Percentiles rank a stretch among this genome's conserved stretches.
Evolutionary conservation across 2,113 vertebrate species (phyloP).

Genomic region (Ciconia maguari): DNA sequence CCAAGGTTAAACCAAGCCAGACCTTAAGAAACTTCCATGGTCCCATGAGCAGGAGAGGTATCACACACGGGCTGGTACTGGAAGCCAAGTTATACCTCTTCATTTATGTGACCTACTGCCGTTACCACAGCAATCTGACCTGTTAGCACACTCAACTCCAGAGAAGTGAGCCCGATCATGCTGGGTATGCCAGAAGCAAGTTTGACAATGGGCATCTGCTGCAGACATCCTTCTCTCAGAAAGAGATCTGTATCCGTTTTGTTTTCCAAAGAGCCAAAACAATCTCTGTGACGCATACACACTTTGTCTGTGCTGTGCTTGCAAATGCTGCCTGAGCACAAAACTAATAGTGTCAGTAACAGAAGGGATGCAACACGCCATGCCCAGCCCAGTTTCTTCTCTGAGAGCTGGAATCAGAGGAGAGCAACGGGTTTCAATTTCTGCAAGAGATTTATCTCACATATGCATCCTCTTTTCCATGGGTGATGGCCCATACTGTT

Average conservation of each 20-base stretch:
- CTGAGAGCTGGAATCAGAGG: not conserved
- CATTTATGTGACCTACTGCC: not conserved
- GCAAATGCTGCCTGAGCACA: not conserved
- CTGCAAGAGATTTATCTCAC: not conserved
- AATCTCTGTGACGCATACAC: not conserved
- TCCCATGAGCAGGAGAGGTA: not conserved
- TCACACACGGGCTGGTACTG: rapidly evolving
- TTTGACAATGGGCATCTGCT: not conserved
- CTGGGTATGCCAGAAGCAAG: not conserved
- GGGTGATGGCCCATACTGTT: not conserved
- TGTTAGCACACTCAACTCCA: not conserved
- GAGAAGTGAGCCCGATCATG: not conserved
- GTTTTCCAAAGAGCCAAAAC: not conserved
- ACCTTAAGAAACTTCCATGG: not conserved
- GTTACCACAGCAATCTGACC: not conserved
- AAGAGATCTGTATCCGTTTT: not conserved
- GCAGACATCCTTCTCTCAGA: not conserved
- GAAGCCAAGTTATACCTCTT: not conserved
- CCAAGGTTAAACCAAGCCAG: not conserved
- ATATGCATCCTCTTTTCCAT: not conserved
- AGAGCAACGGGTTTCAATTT: not conserved
- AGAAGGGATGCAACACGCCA: not conserved
- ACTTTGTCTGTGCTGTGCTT: not conserved
- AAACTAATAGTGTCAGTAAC: not conserved
- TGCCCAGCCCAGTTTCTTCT: not conserved